These are phyloP conservation scores for Tenthredo amoena DNA, from an alignment of 2,888 invertebrate genomes.

Conservation along the genomic window DNA sequence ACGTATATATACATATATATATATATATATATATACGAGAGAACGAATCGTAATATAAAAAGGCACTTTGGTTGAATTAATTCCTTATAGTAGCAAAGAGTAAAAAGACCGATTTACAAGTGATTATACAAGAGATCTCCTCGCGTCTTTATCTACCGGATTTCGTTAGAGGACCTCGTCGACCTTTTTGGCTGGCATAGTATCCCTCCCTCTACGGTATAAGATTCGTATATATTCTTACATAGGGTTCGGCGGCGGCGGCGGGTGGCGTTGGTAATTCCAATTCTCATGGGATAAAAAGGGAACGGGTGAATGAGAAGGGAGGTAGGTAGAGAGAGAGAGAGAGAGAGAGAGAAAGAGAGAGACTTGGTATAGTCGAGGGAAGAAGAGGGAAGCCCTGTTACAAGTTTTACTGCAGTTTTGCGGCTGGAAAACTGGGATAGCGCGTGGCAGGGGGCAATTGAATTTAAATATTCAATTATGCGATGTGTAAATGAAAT, in stretches of 20 bases:
- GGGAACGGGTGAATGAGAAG: constrained; percentile 60
- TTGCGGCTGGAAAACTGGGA: constrained; percentile 78
- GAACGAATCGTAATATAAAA: neutral
- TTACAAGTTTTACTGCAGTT: constrained; percentile 79
- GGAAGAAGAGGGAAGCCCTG: constrained; percentile 74
- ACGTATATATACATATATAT: too few relatives aligned
- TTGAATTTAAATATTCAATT: constrained; percentile 80
- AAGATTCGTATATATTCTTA: neutral
- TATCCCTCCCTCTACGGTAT: neutral
- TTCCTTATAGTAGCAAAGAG: neutral
- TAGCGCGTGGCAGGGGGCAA: constrained; percentile 76
- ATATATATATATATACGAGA: too few relatives aligned
- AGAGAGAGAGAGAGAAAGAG: constrained; percentile 63
- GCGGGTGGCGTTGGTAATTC: neutral
- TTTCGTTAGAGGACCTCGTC: neutral
- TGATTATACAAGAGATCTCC: constrained; percentile 32
- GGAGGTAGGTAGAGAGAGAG: constrained; percentile 63
- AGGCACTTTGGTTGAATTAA: constrained; percentile 6
- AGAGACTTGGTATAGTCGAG: constrained; percentile 37
- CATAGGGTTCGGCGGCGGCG: neutral
- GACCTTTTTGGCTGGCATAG: neutral
- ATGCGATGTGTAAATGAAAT: constrained; percentile 81
- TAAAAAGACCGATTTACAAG: constrained; percentile 35
- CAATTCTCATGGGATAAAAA: constrained; percentile 13
- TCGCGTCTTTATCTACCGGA: constrained; percentile 13